Base-by-base conservation (phyloP, 1,140 invertebrate species). In the Magallana gigas region DNA sequence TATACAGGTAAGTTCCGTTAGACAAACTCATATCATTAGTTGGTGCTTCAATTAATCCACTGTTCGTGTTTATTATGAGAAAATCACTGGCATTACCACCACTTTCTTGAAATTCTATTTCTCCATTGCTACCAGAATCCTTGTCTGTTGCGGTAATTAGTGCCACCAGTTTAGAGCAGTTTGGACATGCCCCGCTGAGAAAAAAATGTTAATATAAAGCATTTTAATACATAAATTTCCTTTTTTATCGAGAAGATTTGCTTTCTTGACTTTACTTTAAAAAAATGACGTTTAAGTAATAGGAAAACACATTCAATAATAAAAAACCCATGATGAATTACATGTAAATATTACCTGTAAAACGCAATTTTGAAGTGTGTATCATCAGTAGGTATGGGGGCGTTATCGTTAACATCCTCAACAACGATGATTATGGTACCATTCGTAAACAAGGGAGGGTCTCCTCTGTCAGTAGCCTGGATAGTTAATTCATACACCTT, bases 401-500 rank as follows among this genome's bases (percentile, higher is more conserved):
- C 14, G 12, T 76, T 76, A 29, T 76, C 68, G 23, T 76, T 76
- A 18, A 76, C 68, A 76, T 76, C 68, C 5, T 76, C 68, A 23
- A 76, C 68, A 18, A 29, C 18, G 12, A 76, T 36, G 9, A 29
- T 11, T 11, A 76, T 76, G 23, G 68, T 29, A 11, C 12, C 23
- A 14, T 8, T 76, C 36, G 68, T 23, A 8, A 12, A 71, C 1
- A 29, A 29, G 2, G 1, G 3, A 12, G 68, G 68, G 8, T 29
- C 11, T 11, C 68, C 68, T 23, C 36, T 71, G 8, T 71, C 68
- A 1, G 18, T 36, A 11, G 68, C 68, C 68, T 71, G 8, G 36
- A 71, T 71, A 29, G 23, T 8, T 29, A 71, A 1, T 12, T 36
- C 23, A 11, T 48, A 71, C 23, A 8, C 12, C 18, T 29, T 29